Conservation (phyloP, 1,140 invertebrate genomes). For the Drosophila lacteicornis region DNA sequence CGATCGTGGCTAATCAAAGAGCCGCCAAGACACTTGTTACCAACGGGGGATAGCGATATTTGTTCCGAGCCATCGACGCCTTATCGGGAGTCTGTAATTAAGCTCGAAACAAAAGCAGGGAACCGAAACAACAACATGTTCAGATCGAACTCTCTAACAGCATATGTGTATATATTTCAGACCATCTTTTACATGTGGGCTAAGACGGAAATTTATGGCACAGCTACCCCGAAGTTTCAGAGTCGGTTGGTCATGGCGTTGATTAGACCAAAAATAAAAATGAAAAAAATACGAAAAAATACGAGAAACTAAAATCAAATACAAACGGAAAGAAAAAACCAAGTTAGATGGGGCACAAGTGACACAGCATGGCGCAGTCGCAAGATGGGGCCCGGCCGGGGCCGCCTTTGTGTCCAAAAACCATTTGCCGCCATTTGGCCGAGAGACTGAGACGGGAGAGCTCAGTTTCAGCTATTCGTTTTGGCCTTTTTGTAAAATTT, state of each 20-base stretch:
- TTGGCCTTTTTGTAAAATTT: slow-evolving; percentile 77
- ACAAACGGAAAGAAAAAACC: slow-evolving; percentile 30
- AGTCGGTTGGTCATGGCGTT: slow-evolving; percentile 70
- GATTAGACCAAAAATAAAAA: slow-evolving; percentile 65
- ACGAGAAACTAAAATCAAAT: slow-evolving; percentile 32
- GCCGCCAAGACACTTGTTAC: slow-evolving; percentile 75
- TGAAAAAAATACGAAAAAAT: slow-evolving; percentile 17
- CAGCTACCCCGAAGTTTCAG: slow-evolving; percentile 50
- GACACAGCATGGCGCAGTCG: slow-evolving; percentile 76
- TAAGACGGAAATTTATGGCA: slow-evolving; percentile 76
- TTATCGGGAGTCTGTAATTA: slow-evolving; percentile 75
- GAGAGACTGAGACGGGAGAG: slow-evolving; percentile 31
- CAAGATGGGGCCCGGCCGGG: slow-evolving; percentile 17
- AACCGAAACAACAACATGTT: slow-evolving; percentile 17
- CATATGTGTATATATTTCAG: slow-evolving; percentile 14
- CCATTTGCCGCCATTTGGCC: slow-evolving; percentile 74
- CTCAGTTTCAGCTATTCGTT: slow-evolving; percentile 67
- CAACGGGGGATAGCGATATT: slow-evolving; percentile 40
- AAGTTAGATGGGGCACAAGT: slow-evolving; percentile 69
- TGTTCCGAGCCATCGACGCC: slow-evolving; percentile 61
- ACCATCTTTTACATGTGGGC: slow-evolving; percentile 62
- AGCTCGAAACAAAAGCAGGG: slow-evolving; percentile 37
- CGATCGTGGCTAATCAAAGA: slow-evolving; percentile 53
- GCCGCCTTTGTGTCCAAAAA: slow-evolving; percentile 68
- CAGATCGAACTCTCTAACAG: slow-evolving; percentile 42